Base-by-base conservation (phyloP, 2,113 vertebrate genomes). In the Thermophis baileyi region DNA sequence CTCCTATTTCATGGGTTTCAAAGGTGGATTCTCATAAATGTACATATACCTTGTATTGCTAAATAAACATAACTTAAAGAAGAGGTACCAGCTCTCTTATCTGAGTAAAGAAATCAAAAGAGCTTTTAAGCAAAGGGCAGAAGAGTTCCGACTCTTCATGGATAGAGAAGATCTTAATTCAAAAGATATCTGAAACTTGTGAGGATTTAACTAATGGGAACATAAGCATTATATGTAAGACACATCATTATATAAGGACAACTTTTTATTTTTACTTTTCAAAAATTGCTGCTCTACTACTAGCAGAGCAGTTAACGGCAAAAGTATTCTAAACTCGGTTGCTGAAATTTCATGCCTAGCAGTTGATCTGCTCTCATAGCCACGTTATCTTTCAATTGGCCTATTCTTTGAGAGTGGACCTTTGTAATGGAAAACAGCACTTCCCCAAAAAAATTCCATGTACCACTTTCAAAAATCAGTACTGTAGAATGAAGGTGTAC, bases 1-100 rank as follows among this genome's bases (percentile, higher is more conserved):
- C 97, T 98, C 94, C 87, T 97, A 97, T 96, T 96, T 97, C 97
- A 97, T 97, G 97, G 98, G 97, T 96, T 95, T 92, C 88, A 91
- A 96, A 94, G 95, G 93, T 88, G 50, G 94, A 92, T 97, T 98
- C 96, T 98, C 97, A 98, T 97, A 97, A 95, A 97, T 98, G 98
- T 98, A 98, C 97, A 98, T 98, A 98, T 44, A 96, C 96, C 95
- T 47, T 47, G n/a, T 97, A 97, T 97, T 97, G 97, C 97, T 98
- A 98, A 98, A 97, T 98, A 98, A 98, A 98, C 96, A 11, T 97
- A 98, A 98, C 97, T 98, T 98, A 97, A 98, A 98, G 0, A 40
- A 40, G 2, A 24, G 0, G 0, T 87, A 94, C 88, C 92, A 89
- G 74, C 88, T 88, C 92, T 27, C 87, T 94, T 60, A 11, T 16